These are phyloP conservation scores for Dendrocincla tyrannina DNA, from an alignment of 2,797 vertebrate species.

Conservation along the genomic window DNA sequence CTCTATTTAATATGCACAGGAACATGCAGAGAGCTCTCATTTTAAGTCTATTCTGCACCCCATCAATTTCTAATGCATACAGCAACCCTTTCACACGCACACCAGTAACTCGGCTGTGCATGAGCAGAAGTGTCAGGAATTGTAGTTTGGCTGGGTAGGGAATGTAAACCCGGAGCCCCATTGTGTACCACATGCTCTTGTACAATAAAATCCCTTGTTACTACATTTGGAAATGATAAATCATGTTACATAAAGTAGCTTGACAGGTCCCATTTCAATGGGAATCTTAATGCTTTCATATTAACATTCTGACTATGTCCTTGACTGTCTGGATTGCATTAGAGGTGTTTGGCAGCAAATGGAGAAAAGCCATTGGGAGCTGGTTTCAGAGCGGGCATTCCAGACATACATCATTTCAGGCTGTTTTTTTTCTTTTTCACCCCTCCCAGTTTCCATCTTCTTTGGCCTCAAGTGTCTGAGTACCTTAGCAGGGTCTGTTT, in stretches of 20 bases:
- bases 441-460: neutral
- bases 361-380: conserved; percentile 28
- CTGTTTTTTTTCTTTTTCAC: neutral
- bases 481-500: neutral
- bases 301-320: conserved; percentile 60
- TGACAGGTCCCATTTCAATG: conserved; percentile 61
- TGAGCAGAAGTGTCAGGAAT: neutral
- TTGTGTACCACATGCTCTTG: conserved; percentile 39
- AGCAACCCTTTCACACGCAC: neutral
- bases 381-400: neutral
- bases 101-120: neutral
- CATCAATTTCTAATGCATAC: neutral
- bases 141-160: neutral
- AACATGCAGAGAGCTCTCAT: neutral
- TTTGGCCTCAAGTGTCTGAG: neutral
- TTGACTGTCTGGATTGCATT: conserved; percentile 57
- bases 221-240: conserved; percentile 65
- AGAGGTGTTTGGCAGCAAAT: conserved; percentile 62
- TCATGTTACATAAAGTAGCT: conserved; percentile 64
- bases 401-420: neutral
- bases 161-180: neutral
- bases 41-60: neutral
- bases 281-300: conserved; percentile 65
- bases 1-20: neutral
- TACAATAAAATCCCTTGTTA: conserved; percentile 64